A percentile compares a stretch with the other conserved stretches of the same genome.
Evolutionary conservation across 2,797 vertebrate species (phyloP).

Genomic region (Platalea minor): DNA sequence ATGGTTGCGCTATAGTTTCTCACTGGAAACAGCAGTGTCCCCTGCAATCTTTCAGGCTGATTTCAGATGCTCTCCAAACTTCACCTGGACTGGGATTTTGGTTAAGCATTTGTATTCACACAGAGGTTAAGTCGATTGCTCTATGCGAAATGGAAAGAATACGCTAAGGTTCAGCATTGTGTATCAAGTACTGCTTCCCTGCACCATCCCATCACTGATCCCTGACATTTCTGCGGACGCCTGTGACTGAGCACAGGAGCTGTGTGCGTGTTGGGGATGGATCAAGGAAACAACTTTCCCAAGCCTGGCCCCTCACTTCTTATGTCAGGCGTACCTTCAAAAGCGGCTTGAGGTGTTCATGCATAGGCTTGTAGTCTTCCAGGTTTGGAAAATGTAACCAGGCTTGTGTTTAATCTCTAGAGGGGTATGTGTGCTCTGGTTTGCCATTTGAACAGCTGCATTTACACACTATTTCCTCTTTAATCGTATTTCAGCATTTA

Average conservation of each 20-base stretch:
- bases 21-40: neutral
- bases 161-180: neutral
- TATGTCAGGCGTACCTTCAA: neutral
- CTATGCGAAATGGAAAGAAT: neutral
- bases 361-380: neutral
- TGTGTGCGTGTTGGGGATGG: neutral
- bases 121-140: neutral
- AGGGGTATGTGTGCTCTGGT: neutral
- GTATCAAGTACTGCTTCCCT: fast-evolving
- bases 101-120: neutral
- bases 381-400: neutral
- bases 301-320: neutral
- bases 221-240: neutral
- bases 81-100: neutral
- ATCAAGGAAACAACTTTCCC: neutral
- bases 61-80: neutral
- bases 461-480: neutral
- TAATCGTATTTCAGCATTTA: neutral
- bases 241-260: neutral
- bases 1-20: neutral
- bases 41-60: neutral
- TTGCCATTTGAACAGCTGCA: neutral
- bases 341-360: neutral
- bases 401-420: neutral
- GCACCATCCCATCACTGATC: neutral